These are phyloP conservation scores for Noctua fimbriata DNA, from an alignment of 2,888 invertebrate genomes.

Conservation along the genomic window DNA sequence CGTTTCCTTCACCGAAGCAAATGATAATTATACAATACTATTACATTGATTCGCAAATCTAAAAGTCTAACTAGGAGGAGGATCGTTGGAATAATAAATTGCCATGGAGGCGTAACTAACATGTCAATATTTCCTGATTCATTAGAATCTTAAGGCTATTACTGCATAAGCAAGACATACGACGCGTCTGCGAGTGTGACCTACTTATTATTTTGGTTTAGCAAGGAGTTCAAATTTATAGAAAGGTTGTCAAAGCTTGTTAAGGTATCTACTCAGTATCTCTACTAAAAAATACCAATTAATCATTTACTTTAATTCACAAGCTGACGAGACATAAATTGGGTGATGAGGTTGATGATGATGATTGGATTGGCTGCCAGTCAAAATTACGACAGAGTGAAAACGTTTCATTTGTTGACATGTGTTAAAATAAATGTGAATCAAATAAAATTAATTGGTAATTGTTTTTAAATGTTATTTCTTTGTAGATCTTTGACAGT, in stretches of 20 bases:
- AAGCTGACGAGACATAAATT: too few species aligned
- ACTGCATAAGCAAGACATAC: conserved; percentile 38
- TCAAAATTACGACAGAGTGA: not conserved
- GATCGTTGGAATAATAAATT: conserved; percentile 37
- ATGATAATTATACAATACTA: not conserved
- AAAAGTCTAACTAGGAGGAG: conserved; percentile 29
- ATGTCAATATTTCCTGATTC: conserved; percentile 52
- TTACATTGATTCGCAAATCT: conserved; percentile 18
- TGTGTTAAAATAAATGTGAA: not conserved
- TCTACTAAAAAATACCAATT: not conserved
- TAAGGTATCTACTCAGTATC: not conserved
- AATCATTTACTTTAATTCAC: not conserved
- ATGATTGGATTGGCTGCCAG: not conserved
- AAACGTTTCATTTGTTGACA: not conserved
- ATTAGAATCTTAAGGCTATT: conserved; percentile 25
- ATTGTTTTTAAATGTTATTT: not conserved
- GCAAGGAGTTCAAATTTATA: not conserved
- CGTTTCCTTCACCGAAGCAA: too few species aligned
- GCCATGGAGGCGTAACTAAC: not conserved
- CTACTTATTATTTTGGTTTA: conserved; percentile 27
- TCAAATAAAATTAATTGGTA: not conserved
- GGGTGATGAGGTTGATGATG: too few species aligned
- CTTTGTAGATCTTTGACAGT: too few species aligned
- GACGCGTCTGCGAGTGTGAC: conserved; percentile 6
- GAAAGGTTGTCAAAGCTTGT: not conserved